Base-by-base conservation (phyloP, 2,797 vertebrate species). In the Notolepis coatsorum region DNA sequence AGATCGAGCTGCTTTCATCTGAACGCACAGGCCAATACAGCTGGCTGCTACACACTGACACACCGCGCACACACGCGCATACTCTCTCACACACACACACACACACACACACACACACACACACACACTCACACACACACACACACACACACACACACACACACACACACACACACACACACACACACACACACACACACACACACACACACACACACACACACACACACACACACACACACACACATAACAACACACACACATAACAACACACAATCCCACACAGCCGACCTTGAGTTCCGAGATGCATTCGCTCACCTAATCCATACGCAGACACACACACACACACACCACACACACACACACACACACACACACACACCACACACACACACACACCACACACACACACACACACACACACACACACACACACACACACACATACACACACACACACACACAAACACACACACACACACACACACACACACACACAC, bases 261-360 rank as follows among this genome's bases (percentile, higher is more conserved):
- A 15, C 21, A 42, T 46, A 7, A 61, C 73, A 46, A 73, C 71
- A 45, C 55, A 25, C 21, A 1, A n/a, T n/a, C 31, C 31, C 31
- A 27, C 47, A 67, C 61, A 65, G 50, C 71, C 67, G 65, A 9
- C 20, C 37, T 1, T n/a, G 30, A 38, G 60, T 47, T 3, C 7
- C 52, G 28, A 18, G n/a, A 37, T 43, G 41, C 17, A 20, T 43
- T 3, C 7, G 28, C 60, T 61, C 28, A 35, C 10, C 25, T 49
- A 30, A 30, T 18, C 47, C 8, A 49, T 49, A 49, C 27, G 5
- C 6, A 21, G 8, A 31, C 47, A 31, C 7, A 41, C 63, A 53
- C 35, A 37, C 57, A 59, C 61, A 64, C 76, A n/a, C n/a, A n/a
- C n/a, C n/a, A n/a, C n/a, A n/a, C n/a, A n/a, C n/a, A n/a, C n/a